phyloP scores from a whole-genome alignment of 2,888 invertebrate species.

The Plebejus argus region DNA sequence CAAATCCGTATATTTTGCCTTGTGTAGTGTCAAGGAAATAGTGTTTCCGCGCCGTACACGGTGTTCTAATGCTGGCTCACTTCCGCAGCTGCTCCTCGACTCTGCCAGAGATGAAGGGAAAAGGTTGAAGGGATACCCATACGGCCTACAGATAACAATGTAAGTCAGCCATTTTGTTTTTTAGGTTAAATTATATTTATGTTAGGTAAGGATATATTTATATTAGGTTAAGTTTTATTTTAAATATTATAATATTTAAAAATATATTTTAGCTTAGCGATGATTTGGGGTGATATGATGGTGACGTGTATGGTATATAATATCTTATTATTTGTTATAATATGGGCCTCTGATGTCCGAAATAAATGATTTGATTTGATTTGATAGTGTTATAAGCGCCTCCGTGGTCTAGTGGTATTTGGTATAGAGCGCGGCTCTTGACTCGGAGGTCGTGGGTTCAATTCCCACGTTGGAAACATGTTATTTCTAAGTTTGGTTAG shows the following conservation, averaged over 20 bases:
- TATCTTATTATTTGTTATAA: too few relatives aligned
- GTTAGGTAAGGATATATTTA: not conserved
- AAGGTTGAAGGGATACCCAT: slow-evolving; percentile 64
- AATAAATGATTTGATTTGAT: too few relatives aligned
- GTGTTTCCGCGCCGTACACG: slow-evolving; percentile 49
- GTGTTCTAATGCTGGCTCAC: slow-evolving; percentile 42
- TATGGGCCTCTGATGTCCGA: too few relatives aligned
- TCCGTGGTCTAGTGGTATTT: too few relatives aligned
- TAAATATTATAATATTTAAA: too few relatives aligned
- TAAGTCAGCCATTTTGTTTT: slow-evolving; percentile 53
- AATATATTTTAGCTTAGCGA: not conserved
- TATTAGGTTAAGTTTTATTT: not conserved
- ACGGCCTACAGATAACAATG: slow-evolving; percentile 67
- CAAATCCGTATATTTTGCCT: slow-evolving; percentile 7
- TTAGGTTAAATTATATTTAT: not conserved
- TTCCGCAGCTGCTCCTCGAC: slow-evolving; percentile 55
- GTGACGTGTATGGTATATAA: too few relatives aligned
- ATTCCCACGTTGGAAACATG: too few relatives aligned
- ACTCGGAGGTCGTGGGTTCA: too few relatives aligned
- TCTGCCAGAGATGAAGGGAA: slow-evolving; percentile 71
- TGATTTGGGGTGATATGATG: too few relatives aligned
- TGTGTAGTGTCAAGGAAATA: slow-evolving; percentile 16
- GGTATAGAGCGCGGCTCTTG: too few relatives aligned
- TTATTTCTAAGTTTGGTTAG: too few relatives aligned
- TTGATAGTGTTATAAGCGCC: too few relatives aligned